Evolutionary conservation across 2,113 vertebrate species (phyloP).

Genomic region (Cardinalis cardinalis): DNA sequence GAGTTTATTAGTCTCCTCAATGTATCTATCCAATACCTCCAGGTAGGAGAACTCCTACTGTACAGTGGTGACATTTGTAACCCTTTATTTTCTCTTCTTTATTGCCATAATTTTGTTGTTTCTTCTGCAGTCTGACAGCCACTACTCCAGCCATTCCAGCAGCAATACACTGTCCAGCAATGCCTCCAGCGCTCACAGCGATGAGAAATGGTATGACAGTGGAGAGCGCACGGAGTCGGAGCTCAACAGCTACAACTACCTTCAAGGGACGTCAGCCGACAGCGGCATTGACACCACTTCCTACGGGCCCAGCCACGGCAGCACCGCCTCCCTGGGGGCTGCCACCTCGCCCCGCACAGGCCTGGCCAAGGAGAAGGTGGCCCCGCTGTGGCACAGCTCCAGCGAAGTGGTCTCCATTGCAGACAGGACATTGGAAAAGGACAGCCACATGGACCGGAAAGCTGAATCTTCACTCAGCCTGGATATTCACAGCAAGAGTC

Average conservation of each 20-base stretch:
- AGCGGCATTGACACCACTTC: constrained; percentile 93
- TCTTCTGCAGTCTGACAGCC: constrained; percentile 81
- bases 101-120: not conserved
- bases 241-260: constrained; percentile 86
- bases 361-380: constrained; percentile 79
- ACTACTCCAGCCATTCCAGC: constrained; percentile 95
- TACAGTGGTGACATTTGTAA: not conserved
- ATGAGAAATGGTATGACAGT: constrained; percentile 94
- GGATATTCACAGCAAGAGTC: constrained; percentile 80
- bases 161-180: constrained; percentile 95
- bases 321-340: constrained; percentile 83
- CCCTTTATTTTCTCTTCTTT: not conserved
- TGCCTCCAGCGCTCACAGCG: constrained; percentile 90
- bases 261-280: constrained; percentile 88
- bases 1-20: not conserved
- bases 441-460: constrained; percentile 75
- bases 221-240: constrained; percentile 83
- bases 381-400: constrained; percentile 87
- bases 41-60: not conserved
- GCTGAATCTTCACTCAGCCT: constrained; percentile 78
- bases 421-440: constrained; percentile 82
- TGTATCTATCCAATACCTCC: not conserved
- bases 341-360: constrained; percentile 71
- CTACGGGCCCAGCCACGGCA: constrained; percentile 87
- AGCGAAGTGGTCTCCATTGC: constrained; percentile 84